phyloP scores from a whole-genome alignment of 1,140 invertebrate genomes.

The Sitodiplosis mosellana region DNA sequence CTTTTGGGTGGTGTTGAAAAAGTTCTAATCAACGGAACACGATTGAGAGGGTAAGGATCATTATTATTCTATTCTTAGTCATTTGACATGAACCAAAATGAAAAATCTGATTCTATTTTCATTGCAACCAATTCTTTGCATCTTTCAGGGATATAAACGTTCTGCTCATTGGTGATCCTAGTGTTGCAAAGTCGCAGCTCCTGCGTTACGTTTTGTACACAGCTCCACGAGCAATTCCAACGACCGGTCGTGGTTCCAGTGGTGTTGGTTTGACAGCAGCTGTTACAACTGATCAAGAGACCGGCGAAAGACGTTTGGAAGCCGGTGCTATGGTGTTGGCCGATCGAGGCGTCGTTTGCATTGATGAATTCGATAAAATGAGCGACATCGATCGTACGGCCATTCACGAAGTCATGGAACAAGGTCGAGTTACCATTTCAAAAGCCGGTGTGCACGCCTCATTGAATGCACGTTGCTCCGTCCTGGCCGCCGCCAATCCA shows the following conservation, averaged over 20 bases:
- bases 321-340: constrained; percentile 99
- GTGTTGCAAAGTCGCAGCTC: constrained; percentile 96
- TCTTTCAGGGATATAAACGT: constrained; percentile 80
- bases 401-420: constrained; percentile 97
- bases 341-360: constrained; percentile 94
- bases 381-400: constrained; percentile 98
- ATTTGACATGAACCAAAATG: background rate
- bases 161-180: constrained; percentile 94
- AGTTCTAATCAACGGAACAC: constrained; percentile 83
- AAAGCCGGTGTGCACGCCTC: constrained; percentile 98
- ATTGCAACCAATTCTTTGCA: constrained; percentile 1
- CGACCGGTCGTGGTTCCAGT: constrained; percentile 88
- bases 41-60: constrained; percentile 68
- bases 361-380: constrained; percentile 99
- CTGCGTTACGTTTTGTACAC: constrained; percentile 86
- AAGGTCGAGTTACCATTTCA: constrained; percentile 88
- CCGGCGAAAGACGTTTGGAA: constrained; percentile 76
- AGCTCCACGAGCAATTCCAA: constrained; percentile 87
- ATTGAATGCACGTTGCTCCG: constrained; percentile 93
- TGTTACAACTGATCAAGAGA: constrained; percentile 89
- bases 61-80: no score
- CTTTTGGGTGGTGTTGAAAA: constrained; percentile 93
- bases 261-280: constrained; percentile 98
- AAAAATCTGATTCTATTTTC: background rate
- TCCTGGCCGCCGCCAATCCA: constrained; percentile 98